Conservation (phyloP, 2,113 vertebrate genomes). For the Cryptomyrus ogoouensis region DNA sequence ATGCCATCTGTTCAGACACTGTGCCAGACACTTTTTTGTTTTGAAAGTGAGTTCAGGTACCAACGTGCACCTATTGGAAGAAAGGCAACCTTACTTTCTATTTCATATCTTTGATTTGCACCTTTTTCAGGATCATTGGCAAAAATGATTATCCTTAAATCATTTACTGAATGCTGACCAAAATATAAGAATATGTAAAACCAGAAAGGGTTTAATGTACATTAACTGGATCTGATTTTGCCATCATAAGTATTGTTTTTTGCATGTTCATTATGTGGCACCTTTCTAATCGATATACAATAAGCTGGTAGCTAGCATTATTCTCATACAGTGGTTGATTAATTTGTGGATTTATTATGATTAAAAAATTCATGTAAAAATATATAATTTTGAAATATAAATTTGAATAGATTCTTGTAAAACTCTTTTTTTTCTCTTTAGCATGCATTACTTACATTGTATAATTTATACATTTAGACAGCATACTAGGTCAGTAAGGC, state of each 20-base stretch:
- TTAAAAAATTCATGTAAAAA: not conserved
- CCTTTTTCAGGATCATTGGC: not conserved
- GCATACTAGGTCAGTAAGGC: not conserved
- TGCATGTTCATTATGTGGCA: not conserved
- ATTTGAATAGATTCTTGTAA: not conserved
- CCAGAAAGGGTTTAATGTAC: not conserved
- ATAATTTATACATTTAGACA: not conserved
- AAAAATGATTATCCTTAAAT: not conserved
- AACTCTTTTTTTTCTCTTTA: not conserved
- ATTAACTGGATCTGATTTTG: not conserved
- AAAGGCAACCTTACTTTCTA: constrained; percentile 20
- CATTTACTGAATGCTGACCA: not conserved
- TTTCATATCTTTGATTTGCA: not conserved
- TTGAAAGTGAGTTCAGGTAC: constrained; percentile 53
- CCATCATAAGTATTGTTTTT: not conserved
- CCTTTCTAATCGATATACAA: not conserved
- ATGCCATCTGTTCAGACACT: constrained; percentile 56
- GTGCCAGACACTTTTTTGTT: constrained; percentile 48
- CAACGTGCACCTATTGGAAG: constrained; percentile 39
- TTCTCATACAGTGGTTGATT: not conserved
- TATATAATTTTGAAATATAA: not conserved
- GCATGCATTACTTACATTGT: not conserved
- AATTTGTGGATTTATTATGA: not conserved
- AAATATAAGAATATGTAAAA: not conserved
- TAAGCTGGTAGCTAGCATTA: not conserved